Percentiles rank a stretch among this genome's conserved stretches.
phyloP scores from a whole-genome alignment of 2,888 invertebrate genomes.

The Zele albiditarsus region DNA sequence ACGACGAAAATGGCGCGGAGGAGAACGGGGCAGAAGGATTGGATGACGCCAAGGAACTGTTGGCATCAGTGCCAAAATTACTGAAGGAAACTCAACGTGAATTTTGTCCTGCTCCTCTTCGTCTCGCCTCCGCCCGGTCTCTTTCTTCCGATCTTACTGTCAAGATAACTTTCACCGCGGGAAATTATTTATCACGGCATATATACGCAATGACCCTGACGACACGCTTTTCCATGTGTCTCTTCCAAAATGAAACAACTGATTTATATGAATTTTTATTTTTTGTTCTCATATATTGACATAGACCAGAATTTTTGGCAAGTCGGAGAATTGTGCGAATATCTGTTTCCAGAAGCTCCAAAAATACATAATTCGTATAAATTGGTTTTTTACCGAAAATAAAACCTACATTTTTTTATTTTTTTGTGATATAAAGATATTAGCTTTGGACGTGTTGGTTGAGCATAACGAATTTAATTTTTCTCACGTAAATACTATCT shows the following conservation, averaged over 20 bases:
- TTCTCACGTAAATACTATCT: not conserved
- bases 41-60: slow-evolving; percentile 46
- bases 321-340: not conserved
- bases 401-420: too few species aligned
- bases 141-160: slow-evolving; percentile 39
- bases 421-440: too few species aligned
- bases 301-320: not conserved
- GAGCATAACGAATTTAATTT: too few species aligned
- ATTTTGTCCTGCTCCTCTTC: not conserved
- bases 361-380: too few species aligned
- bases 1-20: slow-evolving; percentile 6
- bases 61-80: slow-evolving; percentile 60
- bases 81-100: slow-evolving; percentile 10
- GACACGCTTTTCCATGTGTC: slow-evolving; percentile 28
- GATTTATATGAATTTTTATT: not conserved
- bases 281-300: not conserved
- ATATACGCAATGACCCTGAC: slow-evolving; percentile 41
- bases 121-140: slow-evolving; percentile 45
- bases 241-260: not conserved
- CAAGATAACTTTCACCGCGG: slow-evolving; percentile 46
- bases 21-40: not conserved
- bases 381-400: too few species aligned
- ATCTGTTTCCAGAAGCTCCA: too few species aligned
- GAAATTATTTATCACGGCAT: slow-evolving; percentile 57
- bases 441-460: too few species aligned